These are phyloP conservation scores for Apeltes quadracus DNA, from an alignment of 2,113 vertebrate genomes.

Conservation along the genomic window DNA sequence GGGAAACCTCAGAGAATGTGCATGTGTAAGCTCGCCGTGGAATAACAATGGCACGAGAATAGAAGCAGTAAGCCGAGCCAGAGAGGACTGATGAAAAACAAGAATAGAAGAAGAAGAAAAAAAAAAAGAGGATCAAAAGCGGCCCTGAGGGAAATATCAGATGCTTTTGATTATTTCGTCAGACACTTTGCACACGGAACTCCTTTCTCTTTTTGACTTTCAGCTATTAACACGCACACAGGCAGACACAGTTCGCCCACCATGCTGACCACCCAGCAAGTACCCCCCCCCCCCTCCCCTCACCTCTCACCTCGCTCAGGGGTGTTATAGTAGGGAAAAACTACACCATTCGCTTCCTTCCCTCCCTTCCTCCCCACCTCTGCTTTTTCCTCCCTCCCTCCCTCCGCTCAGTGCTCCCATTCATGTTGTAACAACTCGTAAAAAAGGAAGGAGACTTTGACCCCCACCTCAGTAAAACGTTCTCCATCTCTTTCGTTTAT, in stretches of 20 bases:
- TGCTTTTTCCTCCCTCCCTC: conserved; percentile 13
- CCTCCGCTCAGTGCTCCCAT: conserved; percentile 69
- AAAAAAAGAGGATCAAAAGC: conserved; percentile 43
- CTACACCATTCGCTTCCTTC: conserved; percentile 79
- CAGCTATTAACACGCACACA: conserved; percentile 67
- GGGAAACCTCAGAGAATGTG: conserved; percentile 73
- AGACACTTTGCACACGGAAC: conserved; percentile 44
- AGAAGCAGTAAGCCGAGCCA: conserved; percentile 46
- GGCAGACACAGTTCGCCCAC: conserved; percentile 59
- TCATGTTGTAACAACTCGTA: conserved; percentile 84
- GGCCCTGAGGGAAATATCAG: conserved; percentile 50
- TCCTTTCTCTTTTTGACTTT: conserved; percentile 55
- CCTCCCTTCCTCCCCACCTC: conserved; percentile 22
- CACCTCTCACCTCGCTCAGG: conserved; percentile 75
- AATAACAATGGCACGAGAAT: conserved; percentile 71
- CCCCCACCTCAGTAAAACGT: conserved; percentile 69
- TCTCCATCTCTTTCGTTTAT: conserved; percentile 57
- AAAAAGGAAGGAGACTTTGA: conserved; percentile 83
- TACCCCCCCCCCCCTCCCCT: conserved; percentile 70
- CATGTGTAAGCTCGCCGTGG: conserved; percentile 64
- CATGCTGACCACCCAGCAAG: conserved; percentile 78
- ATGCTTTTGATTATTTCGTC: conserved; percentile 66
- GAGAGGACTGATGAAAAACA: conserved; percentile 53
- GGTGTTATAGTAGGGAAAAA: conserved; percentile 74
- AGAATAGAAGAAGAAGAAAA: conserved; percentile 25